Conservation (phyloP, 2,888 invertebrate genomes). For the Iselma pallidipennis region DNA sequence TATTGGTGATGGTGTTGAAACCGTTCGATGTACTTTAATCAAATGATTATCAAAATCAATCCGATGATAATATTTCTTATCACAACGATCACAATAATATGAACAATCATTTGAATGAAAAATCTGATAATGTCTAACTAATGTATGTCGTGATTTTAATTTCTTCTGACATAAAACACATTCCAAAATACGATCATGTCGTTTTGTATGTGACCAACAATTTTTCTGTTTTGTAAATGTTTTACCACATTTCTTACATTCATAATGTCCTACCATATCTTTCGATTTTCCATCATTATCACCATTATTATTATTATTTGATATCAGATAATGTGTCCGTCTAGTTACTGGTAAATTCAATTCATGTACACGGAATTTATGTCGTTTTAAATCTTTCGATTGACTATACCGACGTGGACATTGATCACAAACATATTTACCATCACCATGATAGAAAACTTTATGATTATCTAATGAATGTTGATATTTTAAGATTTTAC, state of each 20-base stretch:
- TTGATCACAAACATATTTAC: background rate
- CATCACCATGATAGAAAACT: background rate
- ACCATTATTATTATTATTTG: background rate
- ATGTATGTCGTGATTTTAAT: background rate
- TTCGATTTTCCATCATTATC: too few species aligned
- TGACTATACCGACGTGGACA: background rate
- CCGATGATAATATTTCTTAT: too few species aligned
- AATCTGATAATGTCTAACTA: background rate
- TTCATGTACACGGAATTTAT: background rate
- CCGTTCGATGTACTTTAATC: too few species aligned
- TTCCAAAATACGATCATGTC: background rate
- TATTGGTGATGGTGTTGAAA: too few species aligned
- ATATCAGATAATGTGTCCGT: background rate
- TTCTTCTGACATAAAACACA: background rate
- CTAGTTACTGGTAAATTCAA: background rate
- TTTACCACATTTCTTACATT: background rate
- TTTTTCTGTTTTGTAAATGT: background rate
- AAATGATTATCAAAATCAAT: too few species aligned
- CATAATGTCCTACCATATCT: too few species aligned
- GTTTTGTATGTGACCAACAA: background rate
- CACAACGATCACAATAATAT: background rate
- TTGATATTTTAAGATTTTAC: background rate
- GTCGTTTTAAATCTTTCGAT: background rate
- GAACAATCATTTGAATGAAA: background rate
- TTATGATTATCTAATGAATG: background rate